phyloP scores from a whole-genome alignment of 2,797 vertebrate genomes.

The Poeciliopsis infans region DNA sequence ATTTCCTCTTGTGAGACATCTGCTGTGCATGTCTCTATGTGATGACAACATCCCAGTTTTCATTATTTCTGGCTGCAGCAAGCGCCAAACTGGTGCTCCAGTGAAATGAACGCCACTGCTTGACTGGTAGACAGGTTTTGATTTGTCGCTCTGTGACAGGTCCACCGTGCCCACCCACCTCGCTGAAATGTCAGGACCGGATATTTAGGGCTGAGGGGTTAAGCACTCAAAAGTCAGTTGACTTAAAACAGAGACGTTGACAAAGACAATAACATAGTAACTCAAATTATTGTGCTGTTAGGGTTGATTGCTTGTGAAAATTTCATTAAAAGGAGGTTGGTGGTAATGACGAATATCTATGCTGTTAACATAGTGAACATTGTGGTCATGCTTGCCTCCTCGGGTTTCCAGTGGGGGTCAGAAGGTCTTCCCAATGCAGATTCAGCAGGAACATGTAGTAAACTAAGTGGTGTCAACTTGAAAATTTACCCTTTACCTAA shows the following conservation, averaged over 20 bases:
- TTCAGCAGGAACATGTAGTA: slow-evolving; percentile 57
- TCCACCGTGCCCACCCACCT: slow-evolving; percentile 71
- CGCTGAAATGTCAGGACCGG: slow-evolving; percentile 55
- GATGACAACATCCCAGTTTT: slow-evolving; percentile 43
- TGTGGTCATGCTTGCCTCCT: slow-evolving; percentile 61
- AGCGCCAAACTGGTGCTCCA: slow-evolving; percentile 26
- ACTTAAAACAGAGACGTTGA: slow-evolving; percentile 39
- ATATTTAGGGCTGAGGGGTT: slow-evolving; percentile 68
- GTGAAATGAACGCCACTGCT: slow-evolving; percentile 46
- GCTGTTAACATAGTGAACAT: slow-evolving; percentile 61
- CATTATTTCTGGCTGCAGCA: slow-evolving; percentile 20
- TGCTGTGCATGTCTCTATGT: neutral
- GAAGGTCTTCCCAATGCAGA: slow-evolving; percentile 50
- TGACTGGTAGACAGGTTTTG: slow-evolving; percentile 47
- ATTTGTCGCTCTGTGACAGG: slow-evolving; percentile 67
- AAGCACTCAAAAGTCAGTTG: slow-evolving; percentile 39
- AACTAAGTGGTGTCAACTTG: slow-evolving; percentile 44
- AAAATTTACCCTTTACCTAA: slow-evolving; percentile 6
- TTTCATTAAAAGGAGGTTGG: slow-evolving; percentile 12
- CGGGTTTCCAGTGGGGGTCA: slow-evolving; percentile 62
- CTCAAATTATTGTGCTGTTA: neutral
- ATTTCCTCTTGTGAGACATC: slow-evolving; percentile 18
- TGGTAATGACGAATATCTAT: slow-evolving; percentile 34
- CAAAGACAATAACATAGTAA: neutral
- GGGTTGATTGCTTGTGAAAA: neutral